Conservation (phyloP, 2,113 vertebrate species). For the Sinocyclocheilus rhinocerous region DNA sequence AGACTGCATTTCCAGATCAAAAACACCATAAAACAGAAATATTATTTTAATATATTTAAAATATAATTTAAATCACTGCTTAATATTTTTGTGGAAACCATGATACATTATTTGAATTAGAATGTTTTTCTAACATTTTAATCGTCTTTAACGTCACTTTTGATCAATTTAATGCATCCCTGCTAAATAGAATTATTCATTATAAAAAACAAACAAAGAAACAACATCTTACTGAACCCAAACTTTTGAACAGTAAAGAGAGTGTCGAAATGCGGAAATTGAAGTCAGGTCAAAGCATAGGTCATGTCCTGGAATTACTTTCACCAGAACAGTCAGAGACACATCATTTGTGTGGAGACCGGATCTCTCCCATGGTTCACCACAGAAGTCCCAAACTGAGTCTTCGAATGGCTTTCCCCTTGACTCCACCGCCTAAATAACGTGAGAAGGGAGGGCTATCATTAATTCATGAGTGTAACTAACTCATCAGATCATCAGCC, state of each 20-base stretch:
- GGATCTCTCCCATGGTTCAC: conserved; percentile 3
- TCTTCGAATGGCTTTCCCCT: conserved; percentile 40
- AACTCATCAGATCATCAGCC: conserved; percentile 46
- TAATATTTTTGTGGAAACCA: background rate
- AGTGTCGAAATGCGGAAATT: background rate
- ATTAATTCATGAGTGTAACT: conserved; percentile 50
- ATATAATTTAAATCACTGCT: background rate
- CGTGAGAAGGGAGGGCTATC: conserved; percentile 25
- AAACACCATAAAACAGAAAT: background rate
- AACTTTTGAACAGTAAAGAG: too few species aligned
- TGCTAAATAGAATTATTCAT: background rate
- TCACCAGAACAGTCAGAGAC: background rate
- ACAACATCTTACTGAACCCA: too few species aligned
- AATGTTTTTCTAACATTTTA: background rate
- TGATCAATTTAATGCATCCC: background rate
- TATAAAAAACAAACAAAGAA: background rate
- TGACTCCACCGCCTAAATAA: conserved; percentile 32
- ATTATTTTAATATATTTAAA: too few species aligned
- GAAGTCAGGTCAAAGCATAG: background rate
- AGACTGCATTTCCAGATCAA: background rate
- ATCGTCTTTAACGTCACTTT: background rate
- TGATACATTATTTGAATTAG: background rate
- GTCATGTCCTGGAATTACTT: background rate
- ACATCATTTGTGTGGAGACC: background rate
- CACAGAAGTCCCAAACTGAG: conserved; percentile 44